A percentile compares a stretch with the other conserved stretches of the same genome.
These are phyloP conservation scores for Elysia crispata DNA, from an alignment of 2,888 invertebrate genomes.

Conservation along the genomic window DNA sequence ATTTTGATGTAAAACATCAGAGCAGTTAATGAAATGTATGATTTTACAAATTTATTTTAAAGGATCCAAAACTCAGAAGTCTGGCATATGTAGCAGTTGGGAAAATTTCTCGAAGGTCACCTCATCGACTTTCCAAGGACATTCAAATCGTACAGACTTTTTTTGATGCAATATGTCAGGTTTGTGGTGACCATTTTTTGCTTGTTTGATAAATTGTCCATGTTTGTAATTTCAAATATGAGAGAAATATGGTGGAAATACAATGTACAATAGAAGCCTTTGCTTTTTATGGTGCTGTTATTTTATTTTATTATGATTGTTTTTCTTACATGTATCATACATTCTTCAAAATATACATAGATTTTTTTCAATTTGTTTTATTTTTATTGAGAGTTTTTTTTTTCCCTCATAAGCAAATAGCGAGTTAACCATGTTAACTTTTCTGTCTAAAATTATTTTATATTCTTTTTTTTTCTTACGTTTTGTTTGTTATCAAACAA, in stretches of 20 bases:
- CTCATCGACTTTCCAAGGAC: constrained; percentile 84
- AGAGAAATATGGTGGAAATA: no score
- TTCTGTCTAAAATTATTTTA: neutral
- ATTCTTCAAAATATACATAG: no score
- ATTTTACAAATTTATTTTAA: neutral
- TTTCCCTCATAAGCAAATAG: neutral
- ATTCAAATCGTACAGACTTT: constrained; percentile 80
- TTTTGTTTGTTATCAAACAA: constrained; percentile 10
- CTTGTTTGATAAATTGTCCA: no score
- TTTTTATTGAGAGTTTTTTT: neutral
- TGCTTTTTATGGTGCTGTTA: no score
- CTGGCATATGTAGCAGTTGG: constrained; percentile 88
- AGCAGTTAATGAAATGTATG: no score
- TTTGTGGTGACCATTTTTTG: constrained; percentile 50
- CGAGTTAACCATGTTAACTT: neutral
- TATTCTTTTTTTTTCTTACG: neutral
- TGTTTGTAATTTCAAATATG: no score
- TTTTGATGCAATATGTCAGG: constrained; percentile 77
- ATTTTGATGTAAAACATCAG: no score
- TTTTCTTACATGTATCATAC: no score
- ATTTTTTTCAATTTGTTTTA: no score
- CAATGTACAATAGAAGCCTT: no score
- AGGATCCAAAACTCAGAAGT: constrained; percentile 80
- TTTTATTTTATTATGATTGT: no score
- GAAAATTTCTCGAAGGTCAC: constrained; percentile 80